These are phyloP conservation scores for Tretioscincus oriximinensis DNA, from an alignment of 2,113 vertebrate genomes.

Conservation along the genomic window DNA sequence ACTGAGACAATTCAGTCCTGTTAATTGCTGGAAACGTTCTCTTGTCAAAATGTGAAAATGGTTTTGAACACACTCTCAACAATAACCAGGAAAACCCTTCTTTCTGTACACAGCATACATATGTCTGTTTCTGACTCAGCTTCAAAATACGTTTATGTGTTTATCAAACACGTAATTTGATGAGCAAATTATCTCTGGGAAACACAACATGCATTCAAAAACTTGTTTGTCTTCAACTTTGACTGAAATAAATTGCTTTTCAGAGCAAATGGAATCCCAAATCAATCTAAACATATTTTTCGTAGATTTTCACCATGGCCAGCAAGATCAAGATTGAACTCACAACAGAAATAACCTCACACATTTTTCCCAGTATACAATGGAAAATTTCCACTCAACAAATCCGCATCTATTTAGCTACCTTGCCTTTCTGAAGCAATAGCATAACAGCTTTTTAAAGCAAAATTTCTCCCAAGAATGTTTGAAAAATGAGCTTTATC, in stretches of 20 bases:
- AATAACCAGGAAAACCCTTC: too few relatives aligned
- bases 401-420: background rate
- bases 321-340: background rate
- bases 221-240: background rate
- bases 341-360: background rate
- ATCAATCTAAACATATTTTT: background rate
- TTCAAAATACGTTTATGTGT: background rate
- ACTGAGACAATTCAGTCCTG: too few relatives aligned
- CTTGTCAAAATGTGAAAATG: too few relatives aligned
- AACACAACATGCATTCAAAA: background rate
- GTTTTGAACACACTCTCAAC: too few relatives aligned
- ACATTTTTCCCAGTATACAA: background rate
- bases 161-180: background rate
- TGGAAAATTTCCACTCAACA: background rate
- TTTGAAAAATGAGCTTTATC: background rate
- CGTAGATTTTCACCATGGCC: background rate
- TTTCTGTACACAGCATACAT: too few relatives aligned
- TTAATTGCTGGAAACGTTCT: too few relatives aligned
- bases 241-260: background rate
- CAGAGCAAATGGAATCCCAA: background rate
- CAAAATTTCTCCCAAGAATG: too few relatives aligned
- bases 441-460: background rate
- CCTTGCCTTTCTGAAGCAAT: background rate
- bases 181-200: conserved; percentile 1
- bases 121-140: too few relatives aligned